Conservation (phyloP, 2,888 invertebrate species). For the Drosophila seclusa region DNA sequence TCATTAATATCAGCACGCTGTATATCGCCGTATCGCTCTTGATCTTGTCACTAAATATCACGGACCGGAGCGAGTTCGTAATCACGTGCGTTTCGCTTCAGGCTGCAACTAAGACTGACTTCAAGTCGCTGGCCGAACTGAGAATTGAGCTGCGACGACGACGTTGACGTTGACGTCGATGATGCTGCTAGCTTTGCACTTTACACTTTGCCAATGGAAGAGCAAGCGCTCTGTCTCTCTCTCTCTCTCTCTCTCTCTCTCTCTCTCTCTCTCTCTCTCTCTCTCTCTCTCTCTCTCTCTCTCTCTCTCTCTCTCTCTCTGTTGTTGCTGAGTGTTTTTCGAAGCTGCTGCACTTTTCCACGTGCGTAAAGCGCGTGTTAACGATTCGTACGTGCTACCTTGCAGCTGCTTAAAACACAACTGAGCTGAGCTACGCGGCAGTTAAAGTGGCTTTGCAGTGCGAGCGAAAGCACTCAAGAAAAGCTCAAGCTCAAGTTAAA, state of each 20-base stretch:
- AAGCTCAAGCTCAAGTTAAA: conserved; percentile 35
- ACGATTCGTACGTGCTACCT: conserved; percentile 46
- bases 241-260: not conserved
- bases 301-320: not conserved
- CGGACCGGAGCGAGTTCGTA: conserved; percentile 49
- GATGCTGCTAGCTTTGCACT: conserved; percentile 78
- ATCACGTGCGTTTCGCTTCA: conserved; percentile 79
- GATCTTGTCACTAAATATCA: conserved; percentile 27
- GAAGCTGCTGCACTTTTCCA: conserved; percentile 64
- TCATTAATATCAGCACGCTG: conserved; percentile 32
- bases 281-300: not conserved
- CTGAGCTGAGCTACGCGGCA: conserved; percentile 48
- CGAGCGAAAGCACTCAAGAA: conserved; percentile 46
- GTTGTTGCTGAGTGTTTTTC: conserved; percentile 20
- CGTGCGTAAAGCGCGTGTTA: conserved; percentile 54
- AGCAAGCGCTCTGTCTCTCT: not conserved
- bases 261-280: not conserved
- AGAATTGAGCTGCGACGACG: conserved; percentile 48
- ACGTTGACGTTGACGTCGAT: conserved; percentile 16
- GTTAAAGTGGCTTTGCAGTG: conserved; percentile 52
- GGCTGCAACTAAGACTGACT: conserved; percentile 81
- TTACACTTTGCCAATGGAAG: conserved; percentile 75
- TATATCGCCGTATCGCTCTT: conserved; percentile 36
- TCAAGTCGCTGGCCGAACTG: conserved; percentile 51
- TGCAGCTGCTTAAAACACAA: conserved; percentile 53